A percentile compares a stretch with the other conserved stretches of the same genome.
These are phyloP conservation scores for Elaphurus davidianus DNA, from an alignment of 2,113 vertebrate genomes.

Conservation along the genomic window DNA sequence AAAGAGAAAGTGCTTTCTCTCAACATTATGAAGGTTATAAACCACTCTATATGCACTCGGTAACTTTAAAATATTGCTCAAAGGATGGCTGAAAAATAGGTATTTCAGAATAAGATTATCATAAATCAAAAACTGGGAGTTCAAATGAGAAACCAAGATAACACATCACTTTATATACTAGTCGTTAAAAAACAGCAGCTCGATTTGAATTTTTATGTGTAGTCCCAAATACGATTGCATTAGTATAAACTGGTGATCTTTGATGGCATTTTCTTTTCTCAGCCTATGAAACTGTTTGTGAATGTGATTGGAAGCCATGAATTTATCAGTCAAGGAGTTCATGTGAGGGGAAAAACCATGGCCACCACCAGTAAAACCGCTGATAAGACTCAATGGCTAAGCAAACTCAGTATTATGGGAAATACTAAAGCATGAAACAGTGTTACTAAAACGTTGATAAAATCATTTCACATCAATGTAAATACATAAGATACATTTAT, in stretches of 20 bases:
- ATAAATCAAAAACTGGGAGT: conserved; percentile 31
- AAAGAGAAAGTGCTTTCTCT: conserved; percentile 60
- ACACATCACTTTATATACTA: neutral
- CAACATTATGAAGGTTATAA: conserved; percentile 62
- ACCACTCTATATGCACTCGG: conserved; percentile 46
- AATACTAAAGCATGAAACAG: neutral
- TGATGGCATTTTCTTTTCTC: conserved; percentile 17
- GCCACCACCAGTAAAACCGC: neutral
- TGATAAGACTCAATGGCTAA: neutral
- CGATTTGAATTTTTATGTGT: conserved; percentile 35
- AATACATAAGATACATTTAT: neutral
- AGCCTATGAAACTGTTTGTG: neutral
- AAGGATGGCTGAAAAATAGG: conserved; percentile 53
- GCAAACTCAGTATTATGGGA: neutral
- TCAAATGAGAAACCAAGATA: conserved; percentile 40
- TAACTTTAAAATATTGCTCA: conserved; percentile 45
- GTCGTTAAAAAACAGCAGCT: neutral
- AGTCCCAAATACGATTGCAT: neutral
- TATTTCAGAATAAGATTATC: conserved; percentile 28
- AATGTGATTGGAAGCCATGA: neutral
- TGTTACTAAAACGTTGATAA: neutral
- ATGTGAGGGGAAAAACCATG: neutral
- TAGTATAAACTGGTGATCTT: neutral
- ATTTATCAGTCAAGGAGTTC: neutral
- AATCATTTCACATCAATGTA: neutral